A percentile compares a stretch with the other conserved stretches of the same genome.
These are phyloP conservation scores for Emydocephalus ijimae DNA, from an alignment of 2,113 vertebrate genomes.

Conservation along the genomic window DNA sequence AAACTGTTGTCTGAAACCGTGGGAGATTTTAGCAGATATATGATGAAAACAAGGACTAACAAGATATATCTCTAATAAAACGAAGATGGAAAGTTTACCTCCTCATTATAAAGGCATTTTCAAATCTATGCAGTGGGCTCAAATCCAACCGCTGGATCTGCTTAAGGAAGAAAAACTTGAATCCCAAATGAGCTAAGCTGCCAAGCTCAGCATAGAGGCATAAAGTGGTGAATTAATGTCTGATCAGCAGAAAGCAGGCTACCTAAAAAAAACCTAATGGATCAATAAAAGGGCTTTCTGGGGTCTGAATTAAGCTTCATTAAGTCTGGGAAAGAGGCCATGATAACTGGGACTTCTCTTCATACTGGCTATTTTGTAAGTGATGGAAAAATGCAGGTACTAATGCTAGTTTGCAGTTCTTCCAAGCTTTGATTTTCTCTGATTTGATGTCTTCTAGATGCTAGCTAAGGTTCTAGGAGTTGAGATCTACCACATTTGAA, in stretches of 20 bases:
- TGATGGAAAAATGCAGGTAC: background rate
- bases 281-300: background rate
- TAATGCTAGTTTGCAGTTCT: background rate
- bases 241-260: background rate
- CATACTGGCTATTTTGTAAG: background rate
- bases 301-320: background rate
- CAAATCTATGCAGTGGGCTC: background rate
- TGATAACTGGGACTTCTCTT: background rate
- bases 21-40: background rate
- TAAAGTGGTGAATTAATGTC: background rate
- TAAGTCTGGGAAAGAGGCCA: background rate
- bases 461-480: background rate
- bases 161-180: background rate
- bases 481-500: background rate
- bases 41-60: background rate
- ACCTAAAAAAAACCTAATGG: background rate
- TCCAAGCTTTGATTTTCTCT: background rate
- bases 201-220: constrained; percentile 11
- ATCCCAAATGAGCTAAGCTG: constrained; percentile 11
- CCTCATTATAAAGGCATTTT: background rate
- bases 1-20: background rate
- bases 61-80: background rate
- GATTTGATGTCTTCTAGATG: background rate
- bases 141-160: background rate
- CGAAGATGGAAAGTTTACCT: background rate